Base-by-base conservation (phyloP, 1,140 invertebrate species). In the Pachypeltis micranthus region DNA sequence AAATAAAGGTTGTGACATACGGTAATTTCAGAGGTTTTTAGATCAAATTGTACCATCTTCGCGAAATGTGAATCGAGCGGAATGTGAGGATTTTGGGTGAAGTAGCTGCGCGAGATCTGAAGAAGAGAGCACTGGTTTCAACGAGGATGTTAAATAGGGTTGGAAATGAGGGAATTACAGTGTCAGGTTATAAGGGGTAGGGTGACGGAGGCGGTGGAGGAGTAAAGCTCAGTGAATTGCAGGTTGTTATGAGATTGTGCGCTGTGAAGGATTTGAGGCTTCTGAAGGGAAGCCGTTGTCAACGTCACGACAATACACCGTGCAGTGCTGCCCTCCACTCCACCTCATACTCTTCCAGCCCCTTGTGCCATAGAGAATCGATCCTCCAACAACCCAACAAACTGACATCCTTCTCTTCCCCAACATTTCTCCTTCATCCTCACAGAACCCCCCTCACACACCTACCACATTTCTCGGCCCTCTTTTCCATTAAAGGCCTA, bases 401-500 rank as follows among this genome's bases (percentile, higher is more conserved):
- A 4, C 10, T 4, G 7, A 4, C 47, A 51, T 51, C 47, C 10
- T 51, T 21, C 19, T 21, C 47, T 21, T 21, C 23, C 21, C 12
- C 23, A 10, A 21, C 47, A 16, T 51, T 51, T 51, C 47, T 21
- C 10, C 47, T 51, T 51, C 47, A 51, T 51, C 47, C 47, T 51
- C 21, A 4, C 47, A 51, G 47, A 51, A 51, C 47, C 12, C 12
- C 4, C 47, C 47, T 10, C 47, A 10, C 47, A 10, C 47, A 4
- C 23, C 10, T 10, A 21, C n/a, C 57, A 26, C 28, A 31, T 29
- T n/a, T 28, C n/a, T 10, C n/a, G n/a, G 24, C n/a, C 57, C 57
- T 31, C 57, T 59, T 59, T 59, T 34, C 57, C 57, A 59, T 59
- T 59, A 29, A 59, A 59, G 29, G 57, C 57, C 57, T 34, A 59